Evolutionary conservation across 1,140 invertebrate genomes (phyloP), one percentile per base, ranked within the genome.

Genomic region (Leptopilina clavipes): DNA sequence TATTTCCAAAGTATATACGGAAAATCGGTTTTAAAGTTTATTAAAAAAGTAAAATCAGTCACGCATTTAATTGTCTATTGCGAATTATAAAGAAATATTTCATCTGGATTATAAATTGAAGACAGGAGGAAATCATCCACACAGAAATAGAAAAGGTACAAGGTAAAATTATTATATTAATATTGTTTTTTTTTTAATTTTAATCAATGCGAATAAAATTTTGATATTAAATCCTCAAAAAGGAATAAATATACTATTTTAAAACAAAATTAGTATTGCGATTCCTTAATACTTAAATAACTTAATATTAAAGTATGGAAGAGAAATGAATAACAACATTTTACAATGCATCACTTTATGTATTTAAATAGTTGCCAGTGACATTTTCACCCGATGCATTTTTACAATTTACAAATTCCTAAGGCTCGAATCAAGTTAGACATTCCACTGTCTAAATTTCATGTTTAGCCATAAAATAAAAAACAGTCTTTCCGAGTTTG

Each of bases 311-410:
- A 52, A n/a, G 10, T 45, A 3, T 0, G 48, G 48, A 17, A 17
- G 48, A 17, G 14, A 40, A 40, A 40, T 52, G 14, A 52, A 52
- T 3, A 14, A 37, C 19, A 25, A 65, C 12, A n/a, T 5, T 17
- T 14, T 65, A 14, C 25, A 65, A 65, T 65, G 59, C 59, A 65
- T 65, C 59, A 65, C 59, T 31, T 65, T 25, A 22, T 65, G 59
- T 65, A 65, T 65, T 65, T 65, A 65, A 65, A 65, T 65, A 65
- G 59, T 65, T 65, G 59, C 59, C 59, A 65, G 25, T 65, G 59
- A 31, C 14, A 65, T 31, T 65, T 40, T 31, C 59, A 65, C 22
- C n/a, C 25, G 59, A 65, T 65, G 59, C 59, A 65, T 65, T 65
- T 31, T 65, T 22, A 65, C 59, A 65, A 65, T 65, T 65, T 65